A percentile compares a stretch with the other conserved stretches of the same genome.
These are phyloP conservation scores for Drosophila pachea DNA, from an alignment of 1,140 invertebrate species.

Conservation along the genomic window DNA sequence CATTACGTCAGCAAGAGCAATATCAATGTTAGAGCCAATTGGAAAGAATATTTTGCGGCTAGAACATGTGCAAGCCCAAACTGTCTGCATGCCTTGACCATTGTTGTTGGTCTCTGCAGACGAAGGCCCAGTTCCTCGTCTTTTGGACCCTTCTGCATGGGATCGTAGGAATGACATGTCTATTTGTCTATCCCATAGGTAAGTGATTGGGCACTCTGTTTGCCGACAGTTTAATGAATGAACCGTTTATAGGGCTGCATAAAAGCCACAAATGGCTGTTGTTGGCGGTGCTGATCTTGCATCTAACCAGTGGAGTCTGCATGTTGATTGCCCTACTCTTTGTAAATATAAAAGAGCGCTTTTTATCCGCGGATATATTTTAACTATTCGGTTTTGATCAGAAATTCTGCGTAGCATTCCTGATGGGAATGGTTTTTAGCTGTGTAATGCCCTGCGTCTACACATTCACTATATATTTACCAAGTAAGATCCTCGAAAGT, in stretches of 20 bases:
- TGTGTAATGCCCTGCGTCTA: neutral
- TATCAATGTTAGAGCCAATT: no score
- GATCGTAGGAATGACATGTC: neutral
- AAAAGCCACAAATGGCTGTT: neutral
- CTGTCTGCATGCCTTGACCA: neutral
- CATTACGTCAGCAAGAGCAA: no score
- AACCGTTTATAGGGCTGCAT: no score
- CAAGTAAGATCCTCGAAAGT: neutral
- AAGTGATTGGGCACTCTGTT: neutral
- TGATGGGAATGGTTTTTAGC: neutral
- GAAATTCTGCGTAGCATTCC: neutral
- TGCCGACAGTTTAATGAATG: neutral
- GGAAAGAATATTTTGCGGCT: no score
- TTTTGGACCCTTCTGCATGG: neutral
- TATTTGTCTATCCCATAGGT: neutral
- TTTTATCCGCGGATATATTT: neutral
- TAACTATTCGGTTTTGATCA: neutral
- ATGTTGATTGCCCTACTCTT: neutral
- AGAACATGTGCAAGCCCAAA: neutral
- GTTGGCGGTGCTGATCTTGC: neutral
- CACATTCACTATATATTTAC: neutral
- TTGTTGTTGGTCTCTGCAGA: neutral
- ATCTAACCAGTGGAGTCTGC: neutral
- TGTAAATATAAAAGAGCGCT: neutral
- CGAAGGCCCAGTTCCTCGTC: neutral